These are phyloP conservation scores for Fopius arisanus DNA, from an alignment of 1,140 invertebrate species.

Conservation along the genomic window DNA sequence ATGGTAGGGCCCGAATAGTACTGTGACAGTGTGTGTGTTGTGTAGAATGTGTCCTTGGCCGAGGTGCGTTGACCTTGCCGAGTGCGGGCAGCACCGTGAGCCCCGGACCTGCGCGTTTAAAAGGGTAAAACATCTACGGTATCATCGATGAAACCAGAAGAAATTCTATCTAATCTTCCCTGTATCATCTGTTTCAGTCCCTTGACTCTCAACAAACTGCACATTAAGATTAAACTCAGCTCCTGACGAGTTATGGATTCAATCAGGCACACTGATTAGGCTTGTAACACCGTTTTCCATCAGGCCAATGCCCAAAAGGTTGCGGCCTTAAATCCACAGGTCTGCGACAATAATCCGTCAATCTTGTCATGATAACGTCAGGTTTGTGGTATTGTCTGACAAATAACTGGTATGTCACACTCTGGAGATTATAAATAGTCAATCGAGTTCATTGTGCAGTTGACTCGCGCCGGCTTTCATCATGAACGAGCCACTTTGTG, in stretches of 20 bases:
- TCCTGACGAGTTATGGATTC: too few species aligned
- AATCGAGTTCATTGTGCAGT: neutral
- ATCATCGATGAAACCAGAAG: neutral
- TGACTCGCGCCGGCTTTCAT: slow-evolving; percentile 21
- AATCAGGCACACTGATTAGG: too few species aligned
- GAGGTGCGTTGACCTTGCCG: slow-evolving; percentile 54
- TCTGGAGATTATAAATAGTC: slow-evolving; percentile 27
- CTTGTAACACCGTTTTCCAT: too few species aligned
- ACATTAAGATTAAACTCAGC: too few species aligned
- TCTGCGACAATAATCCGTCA: neutral
- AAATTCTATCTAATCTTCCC: neutral
- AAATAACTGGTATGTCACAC: slow-evolving; percentile 15
- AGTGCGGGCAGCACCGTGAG: slow-evolving; percentile 26
- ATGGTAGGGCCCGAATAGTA: slow-evolving; percentile 24
- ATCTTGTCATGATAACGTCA: neutral
- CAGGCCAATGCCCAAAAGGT: too few species aligned
- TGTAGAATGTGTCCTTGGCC: slow-evolving; percentile 58
- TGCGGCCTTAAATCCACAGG: too few species aligned
- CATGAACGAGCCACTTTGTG: slow-evolving; percentile 26
- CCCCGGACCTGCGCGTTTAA: neutral
- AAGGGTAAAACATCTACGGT: slow-evolving; percentile 44
- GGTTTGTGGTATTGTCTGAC: neutral
- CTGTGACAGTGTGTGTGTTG: slow-evolving; percentile 39
- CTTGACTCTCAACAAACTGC: too few species aligned
- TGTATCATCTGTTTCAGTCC: too few species aligned